Evolutionary conservation across 2,797 vertebrate species (phyloP).

Genomic region (Acrossocheilus wenchowensis): DNA sequence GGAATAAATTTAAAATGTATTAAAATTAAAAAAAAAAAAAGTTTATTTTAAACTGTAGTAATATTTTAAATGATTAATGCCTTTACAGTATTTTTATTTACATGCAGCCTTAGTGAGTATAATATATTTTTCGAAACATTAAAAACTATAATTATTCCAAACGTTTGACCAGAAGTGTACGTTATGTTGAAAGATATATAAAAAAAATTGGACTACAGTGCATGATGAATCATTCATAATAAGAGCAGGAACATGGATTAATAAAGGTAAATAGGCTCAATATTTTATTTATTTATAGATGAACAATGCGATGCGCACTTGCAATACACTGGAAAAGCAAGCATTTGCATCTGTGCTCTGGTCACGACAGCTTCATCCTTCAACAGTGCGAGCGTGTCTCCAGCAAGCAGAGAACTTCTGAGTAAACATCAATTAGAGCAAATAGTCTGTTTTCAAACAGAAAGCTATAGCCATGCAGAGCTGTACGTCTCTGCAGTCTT

Average conservation of each 20-base stretch:
- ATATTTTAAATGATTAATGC: background rate
- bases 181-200: background rate
- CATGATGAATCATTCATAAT: background rate
- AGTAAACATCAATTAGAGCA: conserved; percentile 23
- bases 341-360: background rate
- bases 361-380: conserved; percentile 2
- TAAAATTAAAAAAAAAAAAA: no score
- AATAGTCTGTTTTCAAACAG: conserved; percentile 2
- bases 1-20: no score
- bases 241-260: background rate
- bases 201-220: background rate
- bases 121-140: background rate
- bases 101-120: background rate
- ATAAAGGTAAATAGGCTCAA: background rate
- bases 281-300: background rate
- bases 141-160: background rate
- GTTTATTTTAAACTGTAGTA: background rate
- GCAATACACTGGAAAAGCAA: background rate
- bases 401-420: conserved; percentile 1
- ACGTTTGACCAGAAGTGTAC: background rate
- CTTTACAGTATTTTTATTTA: background rate
- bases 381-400: background rate
- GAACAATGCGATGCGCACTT: background rate
- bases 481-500: background rate
- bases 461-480: background rate